Conservation (phyloP, 1,140 invertebrate genomes). For the Thaumetopoea pityocampa region DNA sequence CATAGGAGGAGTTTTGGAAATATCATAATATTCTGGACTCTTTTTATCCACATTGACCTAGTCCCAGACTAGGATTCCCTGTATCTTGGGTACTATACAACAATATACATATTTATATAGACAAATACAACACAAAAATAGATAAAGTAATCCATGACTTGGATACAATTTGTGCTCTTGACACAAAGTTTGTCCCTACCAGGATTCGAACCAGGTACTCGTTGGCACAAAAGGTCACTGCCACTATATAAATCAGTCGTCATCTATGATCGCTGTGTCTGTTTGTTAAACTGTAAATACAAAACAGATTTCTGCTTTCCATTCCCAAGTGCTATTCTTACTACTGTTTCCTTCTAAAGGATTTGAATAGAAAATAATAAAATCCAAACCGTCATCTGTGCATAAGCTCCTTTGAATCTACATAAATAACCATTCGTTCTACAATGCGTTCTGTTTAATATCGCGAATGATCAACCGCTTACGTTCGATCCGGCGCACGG, state of each 20-base stretch:
- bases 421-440: not conserved
- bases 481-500: conserved; percentile 21
- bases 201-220: not conserved
- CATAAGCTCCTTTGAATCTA: not conserved
- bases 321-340: not conserved
- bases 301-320: conserved; percentile 1
- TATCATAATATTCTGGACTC: no score
- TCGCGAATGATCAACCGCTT: conserved; percentile 6
- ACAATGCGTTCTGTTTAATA: not conserved
- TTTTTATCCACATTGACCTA: no score
- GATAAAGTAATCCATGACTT: no score
- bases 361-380: no score
- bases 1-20: no score
- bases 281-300: no score
- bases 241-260: conserved; percentile 1
- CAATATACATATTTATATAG: no score
- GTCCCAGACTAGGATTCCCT: no score
- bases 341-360: no score
- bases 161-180: conserved; percentile 7
- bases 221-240: not conserved
- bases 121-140: no score
- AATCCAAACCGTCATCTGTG: no score
- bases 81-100: no score
- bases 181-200: not conserved
- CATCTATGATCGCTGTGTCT: conserved; percentile 1